These are phyloP conservation scores for Argyrosomus regius DNA, from an alignment of 2,797 vertebrate species.

Conservation along the genomic window DNA sequence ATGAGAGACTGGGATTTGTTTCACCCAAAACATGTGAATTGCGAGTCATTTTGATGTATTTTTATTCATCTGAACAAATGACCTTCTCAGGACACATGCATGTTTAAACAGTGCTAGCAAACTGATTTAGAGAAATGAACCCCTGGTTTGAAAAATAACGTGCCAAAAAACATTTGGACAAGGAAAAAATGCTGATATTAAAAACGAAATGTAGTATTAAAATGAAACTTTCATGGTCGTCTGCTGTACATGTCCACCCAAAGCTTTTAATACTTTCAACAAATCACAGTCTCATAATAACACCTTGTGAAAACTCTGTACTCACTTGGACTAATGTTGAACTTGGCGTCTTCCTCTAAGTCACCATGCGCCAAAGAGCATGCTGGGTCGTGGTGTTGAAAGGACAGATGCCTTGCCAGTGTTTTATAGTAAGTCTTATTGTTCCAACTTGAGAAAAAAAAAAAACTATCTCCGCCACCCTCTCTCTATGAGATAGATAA, in stretches of 20 bases:
- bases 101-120: background rate
- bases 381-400: constrained; percentile 36
- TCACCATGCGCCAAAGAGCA: constrained; percentile 41
- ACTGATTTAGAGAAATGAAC: background rate
- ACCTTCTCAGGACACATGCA: background rate
- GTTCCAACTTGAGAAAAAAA: constrained; percentile 26
- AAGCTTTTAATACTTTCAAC: constrained; percentile 42
- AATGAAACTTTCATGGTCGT: background rate
- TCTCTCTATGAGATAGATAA: constrained; percentile 46
- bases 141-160: background rate
- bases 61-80: background rate
- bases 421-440: constrained; percentile 37
- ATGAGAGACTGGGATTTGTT: background rate
- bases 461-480: constrained; percentile 20
- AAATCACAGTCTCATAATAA: constrained; percentile 37
- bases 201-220: background rate
- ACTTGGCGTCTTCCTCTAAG: constrained; percentile 47
- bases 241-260: constrained; percentile 20
- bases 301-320: constrained; percentile 41
- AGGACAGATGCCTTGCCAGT: constrained; percentile 43
- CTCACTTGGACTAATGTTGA: constrained; percentile 56
- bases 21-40: background rate
- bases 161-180: constrained; percentile 5
- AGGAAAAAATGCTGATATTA: background rate
- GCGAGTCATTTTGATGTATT: background rate